phyloP scores from a whole-genome alignment of 2,797 vertebrate genomes.

The Lagorchestes hirsutus region DNA sequence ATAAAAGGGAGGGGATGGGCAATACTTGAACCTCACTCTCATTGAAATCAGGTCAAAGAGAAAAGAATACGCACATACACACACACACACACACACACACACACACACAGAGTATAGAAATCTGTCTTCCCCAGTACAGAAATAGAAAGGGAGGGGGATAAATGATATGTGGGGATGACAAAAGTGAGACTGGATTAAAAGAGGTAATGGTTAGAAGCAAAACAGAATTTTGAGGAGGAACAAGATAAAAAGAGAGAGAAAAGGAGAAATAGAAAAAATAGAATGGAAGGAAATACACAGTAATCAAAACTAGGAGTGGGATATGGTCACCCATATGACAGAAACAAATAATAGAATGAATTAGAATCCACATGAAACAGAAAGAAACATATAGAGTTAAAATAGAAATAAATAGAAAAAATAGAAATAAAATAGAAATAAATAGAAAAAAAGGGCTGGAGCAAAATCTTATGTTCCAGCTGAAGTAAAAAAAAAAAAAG shows the following conservation, averaged over 20 bases:
- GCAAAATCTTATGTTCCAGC: neutral
- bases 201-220: neutral
- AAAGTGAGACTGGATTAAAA: neutral
- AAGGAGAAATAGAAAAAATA: neutral
- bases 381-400: neutral
- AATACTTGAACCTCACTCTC: neutral
- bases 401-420: neutral
- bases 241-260: neutral
- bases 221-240: neutral
- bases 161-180: neutral
- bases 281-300: neutral
- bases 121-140: neutral
- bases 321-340: neutral
- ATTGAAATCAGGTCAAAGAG: neutral
- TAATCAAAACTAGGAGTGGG: neutral
- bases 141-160: neutral
- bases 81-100: no score
- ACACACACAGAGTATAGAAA: neutral
- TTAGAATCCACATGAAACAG: neutral
- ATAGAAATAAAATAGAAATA: no score
- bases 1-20: neutral
- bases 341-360: neutral
- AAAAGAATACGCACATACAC: neutral
- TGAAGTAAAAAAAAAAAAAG: no score
- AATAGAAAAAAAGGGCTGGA: neutral